A percentile compares a stretch with the other conserved stretches of the same genome.
Conservation (phyloP, 2,113 vertebrate genomes). For the Siphamia tubifer region DNA sequence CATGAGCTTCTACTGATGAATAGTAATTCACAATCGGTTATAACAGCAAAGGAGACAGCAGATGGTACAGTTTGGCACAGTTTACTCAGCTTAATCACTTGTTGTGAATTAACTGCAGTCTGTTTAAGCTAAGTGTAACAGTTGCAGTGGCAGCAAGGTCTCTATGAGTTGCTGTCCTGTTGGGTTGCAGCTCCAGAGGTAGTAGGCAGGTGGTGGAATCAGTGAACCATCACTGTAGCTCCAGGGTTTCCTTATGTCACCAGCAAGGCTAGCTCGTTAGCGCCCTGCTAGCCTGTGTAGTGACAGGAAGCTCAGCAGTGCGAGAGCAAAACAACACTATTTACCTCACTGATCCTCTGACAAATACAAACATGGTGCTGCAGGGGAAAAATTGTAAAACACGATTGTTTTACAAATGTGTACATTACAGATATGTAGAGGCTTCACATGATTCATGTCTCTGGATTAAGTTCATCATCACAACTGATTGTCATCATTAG, state of each 20-base stretch:
- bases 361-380: neutral
- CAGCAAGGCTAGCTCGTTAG: slow-evolving; percentile 47
- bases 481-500: too few species aligned
- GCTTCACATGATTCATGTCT: too few species aligned
- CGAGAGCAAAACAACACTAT: slow-evolving; percentile 45
- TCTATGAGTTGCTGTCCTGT: neutral
- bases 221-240: slow-evolving; percentile 46
- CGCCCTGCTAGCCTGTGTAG: slow-evolving; percentile 26
- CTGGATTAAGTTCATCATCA: too few species aligned
- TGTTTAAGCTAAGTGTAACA: neutral
- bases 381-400: neutral
- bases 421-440: too few species aligned
- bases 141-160: neutral
- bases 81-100: neutral
- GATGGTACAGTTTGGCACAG: slow-evolving; percentile 13
- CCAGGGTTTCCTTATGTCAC: slow-evolving; percentile 46
- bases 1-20: neutral
- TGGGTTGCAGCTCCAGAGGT: slow-evolving; percentile 13
- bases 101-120: slow-evolving; percentile 8
- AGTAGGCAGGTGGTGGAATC: slow-evolving; percentile 56
- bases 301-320: slow-evolving; percentile 43
- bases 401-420: too few species aligned
- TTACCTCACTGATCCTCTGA: slow-evolving; percentile 35
- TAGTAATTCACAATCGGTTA: neutral
- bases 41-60: slow-evolving; percentile 9